Conservation (phyloP, 2,888 invertebrate genomes). For the Ceriagrion tenellum region DNA sequence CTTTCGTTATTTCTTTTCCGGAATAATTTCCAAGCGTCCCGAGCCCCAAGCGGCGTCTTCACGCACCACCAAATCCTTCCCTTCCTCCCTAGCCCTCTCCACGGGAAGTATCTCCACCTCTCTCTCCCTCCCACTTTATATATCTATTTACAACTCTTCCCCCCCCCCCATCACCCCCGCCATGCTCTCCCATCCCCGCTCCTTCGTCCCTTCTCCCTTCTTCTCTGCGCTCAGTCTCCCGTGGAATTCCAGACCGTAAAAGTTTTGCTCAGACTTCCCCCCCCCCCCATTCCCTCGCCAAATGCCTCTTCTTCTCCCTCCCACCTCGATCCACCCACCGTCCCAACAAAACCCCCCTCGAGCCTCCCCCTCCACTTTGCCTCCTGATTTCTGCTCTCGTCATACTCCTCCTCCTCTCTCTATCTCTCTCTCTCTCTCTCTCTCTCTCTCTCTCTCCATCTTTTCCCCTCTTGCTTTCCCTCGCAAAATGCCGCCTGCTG, state of each 20-base stretch:
- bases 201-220: background rate
- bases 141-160: background rate
- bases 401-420: background rate
- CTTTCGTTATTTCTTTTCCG: background rate
- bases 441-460: too few species aligned
- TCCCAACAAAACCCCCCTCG: background rate
- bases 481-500: background rate
- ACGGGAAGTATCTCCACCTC: too few species aligned
- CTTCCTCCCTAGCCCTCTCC: background rate
- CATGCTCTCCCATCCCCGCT: background rate
- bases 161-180: background rate
- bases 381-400: background rate
- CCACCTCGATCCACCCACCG: background rate
- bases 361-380: background rate
- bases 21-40: background rate
- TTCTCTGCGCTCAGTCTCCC: background rate
- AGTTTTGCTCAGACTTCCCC: background rate
- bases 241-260: slow-evolving; percentile 22
- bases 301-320: background rate
- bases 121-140: too few species aligned
- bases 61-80: background rate
- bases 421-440: too few species aligned
- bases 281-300: background rate
- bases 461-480: background rate
- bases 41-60: background rate